Evolutionary conservation across 2,797 vertebrate species (phyloP).

Genomic region (Otolemur crassicaudatus): DNA sequence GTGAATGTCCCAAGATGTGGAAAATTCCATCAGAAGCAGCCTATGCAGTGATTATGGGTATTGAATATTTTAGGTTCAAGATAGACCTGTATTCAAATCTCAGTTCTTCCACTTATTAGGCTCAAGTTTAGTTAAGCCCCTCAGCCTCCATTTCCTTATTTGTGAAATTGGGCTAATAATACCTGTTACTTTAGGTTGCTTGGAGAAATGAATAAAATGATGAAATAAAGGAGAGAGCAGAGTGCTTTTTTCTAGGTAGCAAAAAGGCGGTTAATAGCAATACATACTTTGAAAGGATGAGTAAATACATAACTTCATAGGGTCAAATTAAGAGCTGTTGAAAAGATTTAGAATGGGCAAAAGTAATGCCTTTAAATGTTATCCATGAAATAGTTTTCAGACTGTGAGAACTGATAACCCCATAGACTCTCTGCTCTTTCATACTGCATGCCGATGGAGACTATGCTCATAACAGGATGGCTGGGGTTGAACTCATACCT

Average conservation of each 20-base stretch:
- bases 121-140: neutral
- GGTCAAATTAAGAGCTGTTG: neutral
- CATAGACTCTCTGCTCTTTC: neutral
- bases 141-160: neutral
- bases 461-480: neutral
- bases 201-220: neutral
- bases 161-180: neutral
- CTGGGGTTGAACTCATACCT: neutral
- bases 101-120: neutral
- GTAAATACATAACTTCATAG: neutral
- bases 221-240: neutral
- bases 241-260: neutral
- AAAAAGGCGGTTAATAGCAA: neutral
- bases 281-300: neutral
- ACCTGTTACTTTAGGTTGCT: neutral
- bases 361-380: neutral
- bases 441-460: neutral
- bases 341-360: neutral
- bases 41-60: neutral
- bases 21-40: neutral
- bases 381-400: neutral
- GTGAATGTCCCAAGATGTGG: neutral
- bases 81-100: neutral
- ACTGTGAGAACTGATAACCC: neutral
- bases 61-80: neutral